Base-by-base conservation (phyloP, 1,140 invertebrate species). In the Acromyrmex charruanus region DNA sequence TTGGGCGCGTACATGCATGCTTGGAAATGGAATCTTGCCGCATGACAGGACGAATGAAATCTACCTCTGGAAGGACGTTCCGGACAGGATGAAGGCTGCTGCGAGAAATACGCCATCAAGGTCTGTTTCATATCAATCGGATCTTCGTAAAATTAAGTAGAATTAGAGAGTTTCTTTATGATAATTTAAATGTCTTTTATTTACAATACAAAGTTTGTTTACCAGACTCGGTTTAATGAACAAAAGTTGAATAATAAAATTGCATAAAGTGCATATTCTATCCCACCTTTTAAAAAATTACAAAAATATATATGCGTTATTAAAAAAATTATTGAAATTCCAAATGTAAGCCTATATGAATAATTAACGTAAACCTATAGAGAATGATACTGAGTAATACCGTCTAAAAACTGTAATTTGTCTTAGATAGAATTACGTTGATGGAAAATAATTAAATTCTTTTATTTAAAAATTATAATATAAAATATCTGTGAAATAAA, bases 41-140 rank as follows among this genome's bases (percentile, higher is more conserved):
- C 49, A 39, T 21, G 21, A 49, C 49, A 72, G 35, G 55, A 69
- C 69, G 61, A 66, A 59, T 74, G 69, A 84, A 84, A 75, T 84
- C 80, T 61, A 51, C 44, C 80, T 82, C 2, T 49, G 21, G 77
- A 66, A 61, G 63, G 66, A 71, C 66, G 18, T 14, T 72, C 21
- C 21, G 7, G 21, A 61, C 16, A 39, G 39, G 53, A 58, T 49
- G 14, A 75, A 75, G 55, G 49, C 21, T 72, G 69, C 51, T 59
- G 31, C 14, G 86, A 69, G 35, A 84, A 69, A 25, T 58, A 35
- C 16, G 31, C 16, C 69, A 25, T 55, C 80, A 25, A 68, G 61
- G 18, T 84, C 18, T 49, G 53, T 75, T 85, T 69, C 12, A 69
- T 72, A 69, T 59, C 53, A 61, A 69, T 0, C 10, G n/a, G 51